Evolutionary conservation across 2,888 invertebrate genomes (phyloP), one percentile per base, ranked within the genome.

Genomic region (Rotaria sp.): DNA sequence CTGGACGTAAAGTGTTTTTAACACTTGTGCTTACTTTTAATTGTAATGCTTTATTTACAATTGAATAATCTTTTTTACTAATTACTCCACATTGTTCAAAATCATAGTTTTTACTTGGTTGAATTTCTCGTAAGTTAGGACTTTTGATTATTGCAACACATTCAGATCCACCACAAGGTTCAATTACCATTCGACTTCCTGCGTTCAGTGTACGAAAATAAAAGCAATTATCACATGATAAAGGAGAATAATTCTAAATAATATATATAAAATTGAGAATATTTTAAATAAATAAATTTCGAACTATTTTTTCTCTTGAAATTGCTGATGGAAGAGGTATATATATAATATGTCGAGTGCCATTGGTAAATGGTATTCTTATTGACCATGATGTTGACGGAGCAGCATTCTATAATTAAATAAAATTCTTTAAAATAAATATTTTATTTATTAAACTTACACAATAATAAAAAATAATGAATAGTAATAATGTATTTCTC

Each of bases 11-110:
- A 0, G 80, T 80, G 26, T 80, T 80, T 15, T 45, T 45, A 26
- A n/a, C 41, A 80, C 80, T 15, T n/a, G 80, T 80, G 7, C 80
- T 80, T 2, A 80, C n/a, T 80, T 80, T 80, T 45, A 80, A 45
- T 45, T 80, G 45, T 45, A 80, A 13, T 24, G 45, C 80, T n/a
- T 80, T 45, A 2, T 41, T 11, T 41, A 80, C 8, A 30, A 21
- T 67, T 18, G 67, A 67, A 67, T 30, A 38, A 13, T 21, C 2
- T 1, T 8, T 67, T 21, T 35, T 2, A 67, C 1, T 21, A 35
- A 21, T 3, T 10, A 18, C 38, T 67, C 80, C 80, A 80, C 80
- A 80, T 80, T 80, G 24, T 45, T 35, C 45, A 15, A 80, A 45
- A 80, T 80, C 21, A 7, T 80, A 80, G 11, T 41, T 15, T n/a